Evolutionary conservation across 2,113 vertebrate genomes (phyloP).

Genomic region (Cichladusa arquata): DNA sequence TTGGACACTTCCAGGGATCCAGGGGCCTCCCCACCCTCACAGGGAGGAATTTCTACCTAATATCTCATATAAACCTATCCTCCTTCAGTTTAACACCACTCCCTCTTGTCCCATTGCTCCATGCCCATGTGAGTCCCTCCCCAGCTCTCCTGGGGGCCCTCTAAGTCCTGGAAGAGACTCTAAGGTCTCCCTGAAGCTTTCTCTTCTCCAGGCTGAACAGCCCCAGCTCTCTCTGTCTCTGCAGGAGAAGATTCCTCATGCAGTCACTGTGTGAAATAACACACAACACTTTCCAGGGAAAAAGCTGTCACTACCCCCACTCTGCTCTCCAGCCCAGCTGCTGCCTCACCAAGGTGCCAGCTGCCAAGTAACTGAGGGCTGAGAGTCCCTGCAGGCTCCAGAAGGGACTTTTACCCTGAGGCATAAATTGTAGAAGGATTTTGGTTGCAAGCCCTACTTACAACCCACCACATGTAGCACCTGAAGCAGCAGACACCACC

Average conservation of each 20-base stretch:
- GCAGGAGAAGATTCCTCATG: background rate
- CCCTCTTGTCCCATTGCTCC: background rate
- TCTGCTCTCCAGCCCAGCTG: background rate
- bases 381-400: background rate
- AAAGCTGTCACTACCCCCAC: background rate
- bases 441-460: background rate
- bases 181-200: background rate
- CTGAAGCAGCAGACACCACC: background rate
- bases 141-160: background rate
- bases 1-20: background rate
- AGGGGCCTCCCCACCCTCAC: rapidly evolving
- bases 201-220: background rate
- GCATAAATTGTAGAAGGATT: background rate
- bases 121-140: background rate
- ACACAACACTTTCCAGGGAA: background rate
- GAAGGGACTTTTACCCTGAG: background rate
- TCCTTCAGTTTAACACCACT: background rate
- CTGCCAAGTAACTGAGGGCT: background rate
- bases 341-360: background rate
- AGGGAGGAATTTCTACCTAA: background rate
- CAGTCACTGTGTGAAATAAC: background rate
- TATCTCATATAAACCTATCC: background rate
- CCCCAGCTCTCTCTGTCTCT: background rate
- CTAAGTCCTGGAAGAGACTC: background rate
- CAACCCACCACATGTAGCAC: background rate